Evolutionary conservation across 2,888 invertebrate species (phyloP), one percentile per base, ranked within the genome.

Genomic region (Phaedon cochleariae): DNA sequence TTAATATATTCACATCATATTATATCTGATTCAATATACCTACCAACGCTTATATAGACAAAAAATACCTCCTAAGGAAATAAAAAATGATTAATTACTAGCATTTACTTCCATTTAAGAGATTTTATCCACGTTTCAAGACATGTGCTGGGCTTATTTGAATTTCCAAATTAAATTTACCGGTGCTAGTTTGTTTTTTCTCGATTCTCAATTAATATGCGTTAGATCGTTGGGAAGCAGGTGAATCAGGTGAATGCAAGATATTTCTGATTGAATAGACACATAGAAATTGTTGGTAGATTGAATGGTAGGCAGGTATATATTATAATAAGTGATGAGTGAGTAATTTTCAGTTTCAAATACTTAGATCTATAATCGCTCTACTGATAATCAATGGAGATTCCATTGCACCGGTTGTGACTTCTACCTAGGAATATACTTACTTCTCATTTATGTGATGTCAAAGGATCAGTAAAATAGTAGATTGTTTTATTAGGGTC

Each of bases 101-200:
- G 21, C 62, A 21, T 62, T 62, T 49, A 62, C 55, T 55, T 18
- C 31, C 54, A 55, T 62, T 62, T 49, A 49, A 49, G 15, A 37
- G 31, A 53, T 34, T 41, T 2, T 41, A 41, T 41, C n/a, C n/a
- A 41, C 41, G 15, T 41, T 15, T 12, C 15, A 15, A 15, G 15
- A 41, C 41, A 41, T 41, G 12, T 41, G 41, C 12, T 15, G 15
- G 15, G 15, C 71, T 72, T 69, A 74, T 74, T 74, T 74, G 59
- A 73, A 74, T 74, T 71, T 67, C 69, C 68, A 72, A 73, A 74
- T 74, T 74, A 67, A 70, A 68, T 70, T 72, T 72, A 73, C 70
- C 70, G 71, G 71, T 72, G 70, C 49, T 67, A 22, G 61, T 51
- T 41, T 41, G 54, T 73, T 72, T 72, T 68, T 68, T 70, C 68